Evolutionary conservation across 2,888 invertebrate genomes (phyloP).

Genomic region (Agonopterix subpropinquella): DNA sequence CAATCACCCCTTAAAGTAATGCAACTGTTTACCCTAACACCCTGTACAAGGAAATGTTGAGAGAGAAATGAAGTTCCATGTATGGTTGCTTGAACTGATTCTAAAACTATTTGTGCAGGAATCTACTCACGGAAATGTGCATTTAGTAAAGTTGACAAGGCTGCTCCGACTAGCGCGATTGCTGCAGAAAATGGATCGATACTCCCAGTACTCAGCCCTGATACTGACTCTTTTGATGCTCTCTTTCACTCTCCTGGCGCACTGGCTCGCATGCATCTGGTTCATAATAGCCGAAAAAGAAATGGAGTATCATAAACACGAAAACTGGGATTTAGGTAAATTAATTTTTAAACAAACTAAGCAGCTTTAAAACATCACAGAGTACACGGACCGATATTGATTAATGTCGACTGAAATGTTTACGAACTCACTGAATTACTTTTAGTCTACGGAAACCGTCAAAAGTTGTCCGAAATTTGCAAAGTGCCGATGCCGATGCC

Average conservation of each 20-base stretch:
- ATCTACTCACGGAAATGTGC: slow-evolving; percentile 85
- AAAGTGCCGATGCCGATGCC: no score
- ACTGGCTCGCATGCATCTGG: slow-evolving; percentile 98
- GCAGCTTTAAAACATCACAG: background rate
- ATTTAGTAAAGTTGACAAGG: slow-evolving; percentile 94
- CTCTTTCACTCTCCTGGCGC: slow-evolving; percentile 94
- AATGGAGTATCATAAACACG: slow-evolving; percentile 82
- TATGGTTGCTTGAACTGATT: no score
- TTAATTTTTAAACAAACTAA: background rate
- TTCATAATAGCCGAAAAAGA: slow-evolving; percentile 96
- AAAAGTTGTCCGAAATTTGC: no score
- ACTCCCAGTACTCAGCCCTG: slow-evolving; percentile 96
- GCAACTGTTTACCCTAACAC: no score
- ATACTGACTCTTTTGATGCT: slow-evolving; percentile 96
- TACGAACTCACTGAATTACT: no score
- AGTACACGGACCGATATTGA: background rate
- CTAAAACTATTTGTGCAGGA: slow-evolving; percentile 62
- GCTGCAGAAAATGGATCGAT: slow-evolving; percentile 96
- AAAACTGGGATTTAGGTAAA: slow-evolving; percentile 89
- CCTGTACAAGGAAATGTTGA: no score
- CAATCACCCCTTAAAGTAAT: no score
- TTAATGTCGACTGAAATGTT: no score
- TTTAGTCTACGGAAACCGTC: no score
- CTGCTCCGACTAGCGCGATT: slow-evolving; percentile 91
- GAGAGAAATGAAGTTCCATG: no score